A percentile compares a stretch with the other conserved stretches of the same genome.
Conservation (phyloP, 1,140 invertebrate genomes). For the Plectrocnemia conspersa region DNA sequence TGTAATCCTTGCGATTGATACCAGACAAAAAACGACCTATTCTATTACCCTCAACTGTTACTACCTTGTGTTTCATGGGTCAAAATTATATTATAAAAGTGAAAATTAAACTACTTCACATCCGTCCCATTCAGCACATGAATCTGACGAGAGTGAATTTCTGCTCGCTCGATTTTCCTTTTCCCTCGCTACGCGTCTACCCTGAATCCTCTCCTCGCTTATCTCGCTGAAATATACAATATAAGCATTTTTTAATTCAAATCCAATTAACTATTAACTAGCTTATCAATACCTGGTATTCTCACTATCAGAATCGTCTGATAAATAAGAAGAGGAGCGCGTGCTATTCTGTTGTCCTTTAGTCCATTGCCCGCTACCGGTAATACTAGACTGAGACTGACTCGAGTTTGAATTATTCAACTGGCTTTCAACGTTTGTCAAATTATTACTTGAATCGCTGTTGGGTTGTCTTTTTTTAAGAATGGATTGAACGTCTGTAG, state of each 20-base stretch:
- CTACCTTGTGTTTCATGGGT: too few relatives aligned
- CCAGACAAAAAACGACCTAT: too few relatives aligned
- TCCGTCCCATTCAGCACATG: constrained; percentile 58
- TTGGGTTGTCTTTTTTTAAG: constrained; percentile 54
- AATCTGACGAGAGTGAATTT: constrained; percentile 44
- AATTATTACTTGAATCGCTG: constrained; percentile 49
- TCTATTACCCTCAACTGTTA: too few relatives aligned
- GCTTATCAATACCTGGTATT: constrained; percentile 43
- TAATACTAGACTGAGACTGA: constrained; percentile 17
- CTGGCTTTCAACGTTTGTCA: constrained; percentile 2
- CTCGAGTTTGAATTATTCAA: constrained; percentile 14
- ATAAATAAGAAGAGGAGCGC: constrained; percentile 40
- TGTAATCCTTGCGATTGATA: too few relatives aligned
- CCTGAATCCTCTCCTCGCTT: constrained; percentile 62
- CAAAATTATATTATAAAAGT: constrained; percentile 6
- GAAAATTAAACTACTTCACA: constrained; percentile 34
- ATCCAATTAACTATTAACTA: not conserved
- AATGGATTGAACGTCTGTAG: constrained; percentile 53
- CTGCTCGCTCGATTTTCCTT: constrained; percentile 41
- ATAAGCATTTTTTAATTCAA: constrained; percentile 1
- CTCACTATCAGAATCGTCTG: constrained; percentile 49
- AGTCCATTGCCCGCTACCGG: constrained; percentile 18
- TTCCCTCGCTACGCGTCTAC: constrained; percentile 58
- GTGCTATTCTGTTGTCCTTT: constrained; percentile 5
- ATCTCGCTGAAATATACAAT: constrained; percentile 50